Conservation (phyloP, 2,888 invertebrate species). For the Serrognathus titanus region DNA sequence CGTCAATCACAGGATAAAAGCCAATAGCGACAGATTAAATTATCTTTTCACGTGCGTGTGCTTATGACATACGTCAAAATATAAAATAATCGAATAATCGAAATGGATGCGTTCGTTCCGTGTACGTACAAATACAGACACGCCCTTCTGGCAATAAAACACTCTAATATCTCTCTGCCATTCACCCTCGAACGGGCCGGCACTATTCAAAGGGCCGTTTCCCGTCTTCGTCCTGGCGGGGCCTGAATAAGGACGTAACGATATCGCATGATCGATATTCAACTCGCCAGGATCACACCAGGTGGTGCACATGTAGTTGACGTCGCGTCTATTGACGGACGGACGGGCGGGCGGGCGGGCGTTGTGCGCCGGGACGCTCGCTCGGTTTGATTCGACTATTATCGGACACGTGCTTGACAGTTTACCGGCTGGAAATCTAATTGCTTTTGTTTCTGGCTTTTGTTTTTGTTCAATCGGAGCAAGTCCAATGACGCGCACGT, state of each 20-base stretch:
- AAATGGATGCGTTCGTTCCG: background rate
- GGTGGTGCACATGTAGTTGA: conserved; percentile 28
- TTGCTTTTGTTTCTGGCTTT: conserved; percentile 1
- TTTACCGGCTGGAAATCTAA: conserved; percentile 5
- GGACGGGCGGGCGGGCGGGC: conserved; percentile 16
- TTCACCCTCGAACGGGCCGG: background rate
- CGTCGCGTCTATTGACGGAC: conserved; percentile 22
- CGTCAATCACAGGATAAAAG: conserved; percentile 2
- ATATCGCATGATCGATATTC: conserved; percentile 15
- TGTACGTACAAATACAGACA: background rate
- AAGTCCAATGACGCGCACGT: too few relatives aligned
- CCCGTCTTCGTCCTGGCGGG: background rate
- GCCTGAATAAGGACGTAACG: conserved; percentile 6
- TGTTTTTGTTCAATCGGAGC: background rate
- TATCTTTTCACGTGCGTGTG: conserved; percentile 7
- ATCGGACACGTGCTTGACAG: conserved; percentile 13
- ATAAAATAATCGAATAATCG: conserved; percentile 22
- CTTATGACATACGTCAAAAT: conserved; percentile 21
- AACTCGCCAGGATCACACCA: conserved; percentile 21
- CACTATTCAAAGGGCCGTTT: conserved; percentile 9
- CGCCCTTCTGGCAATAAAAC: conserved; percentile 3
- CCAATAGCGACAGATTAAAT: conserved; percentile 13
- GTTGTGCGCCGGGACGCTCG: conserved; percentile 22
- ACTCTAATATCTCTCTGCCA: conserved; percentile 2
- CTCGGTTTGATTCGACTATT: conserved; percentile 21